Evolutionary conservation across 2,888 invertebrate genomes (phyloP).

Genomic region (Pseudoips prasinana): DNA sequence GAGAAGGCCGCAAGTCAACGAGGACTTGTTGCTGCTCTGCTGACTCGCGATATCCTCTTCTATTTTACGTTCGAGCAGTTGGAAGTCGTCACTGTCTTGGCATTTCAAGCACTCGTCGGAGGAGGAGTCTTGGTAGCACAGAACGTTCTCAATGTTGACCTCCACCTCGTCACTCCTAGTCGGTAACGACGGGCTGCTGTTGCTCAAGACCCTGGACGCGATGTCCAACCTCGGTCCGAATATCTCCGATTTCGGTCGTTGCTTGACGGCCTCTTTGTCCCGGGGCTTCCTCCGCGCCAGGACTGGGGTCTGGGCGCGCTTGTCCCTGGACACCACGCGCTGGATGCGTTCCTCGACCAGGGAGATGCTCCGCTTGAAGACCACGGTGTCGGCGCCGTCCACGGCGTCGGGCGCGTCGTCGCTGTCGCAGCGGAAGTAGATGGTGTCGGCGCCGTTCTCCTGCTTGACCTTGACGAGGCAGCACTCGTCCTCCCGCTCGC

Average conservation of each 20-base stretch:
- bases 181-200: conserved; percentile 59
- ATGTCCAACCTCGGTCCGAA: conserved; percentile 40
- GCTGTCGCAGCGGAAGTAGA: conserved; percentile 69
- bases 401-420: conserved; percentile 67
- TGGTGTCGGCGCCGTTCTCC: conserved; percentile 70
- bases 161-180: conserved; percentile 54
- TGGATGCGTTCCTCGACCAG: conserved; percentile 67
- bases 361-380: conserved; percentile 70
- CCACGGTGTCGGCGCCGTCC: conserved; percentile 56
- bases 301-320: conserved; percentile 35
- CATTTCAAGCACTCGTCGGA: conserved; percentile 69
- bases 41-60: conserved; percentile 55
- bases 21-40: conserved; percentile 28
- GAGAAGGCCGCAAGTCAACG: conserved; percentile 51
- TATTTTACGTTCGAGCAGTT: conserved; percentile 60
- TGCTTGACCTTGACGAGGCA: conserved; percentile 73
- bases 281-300: conserved; percentile 19
- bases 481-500: conserved; percentile 73
- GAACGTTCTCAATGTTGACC: conserved; percentile 66
- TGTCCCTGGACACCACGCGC: conserved; percentile 59
- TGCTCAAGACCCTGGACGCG: conserved; percentile 55
- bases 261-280: too few relatives aligned
- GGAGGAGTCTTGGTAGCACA: conserved; percentile 71
- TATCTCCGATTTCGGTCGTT: conserved; percentile 53
- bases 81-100: conserved; percentile 66